Base-by-base conservation (phyloP, 2,888 invertebrate genomes). In the Pterostichus madidus region DNA sequence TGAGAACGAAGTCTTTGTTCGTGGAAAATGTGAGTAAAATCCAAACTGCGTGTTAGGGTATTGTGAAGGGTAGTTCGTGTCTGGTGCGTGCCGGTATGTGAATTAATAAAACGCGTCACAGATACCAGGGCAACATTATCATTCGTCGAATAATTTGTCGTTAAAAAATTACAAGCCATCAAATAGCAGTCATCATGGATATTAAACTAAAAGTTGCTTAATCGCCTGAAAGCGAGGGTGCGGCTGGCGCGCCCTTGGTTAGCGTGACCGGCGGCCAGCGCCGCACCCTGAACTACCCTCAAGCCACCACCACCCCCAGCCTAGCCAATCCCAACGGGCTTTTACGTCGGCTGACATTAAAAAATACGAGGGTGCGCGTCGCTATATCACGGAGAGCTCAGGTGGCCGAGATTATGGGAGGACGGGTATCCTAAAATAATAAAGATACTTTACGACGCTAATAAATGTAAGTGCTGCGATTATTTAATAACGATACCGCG, bases 401-500 rank as follows among this genome's bases (percentile, higher is more conserved):
- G 78, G 59, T 78, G 78, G 61, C 17, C 44, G 78, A 78, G 61
- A 77, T 53, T 77, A 77, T 53, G 32, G 11, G 35, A 13, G 17
- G 35, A 35, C 35, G 53, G 13, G 32, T 24, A 53, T 76, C 76
- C 76, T 52, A 76, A 76, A 76, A 76, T 76, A 77, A 77, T 59
- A 59, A 56, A 77, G 77, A 56, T 59, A 78, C 59, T 64, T 78
- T 78, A 78, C 61, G 78, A 61, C 31, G 61, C 78, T 75, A 59
- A 78, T 78, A 78, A 78, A 78, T 59, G 78, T 78, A 78, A 78
- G 78, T 61, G 61, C 78, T 10, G 78, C 78, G 77, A 77, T 77
- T 77, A 77, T 77, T 59, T 77, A 77, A 77, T 77, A 77, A 77
- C 59, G 39, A 32, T 56, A 56, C 52, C 11, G 6, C 8, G 13